Conservation (phyloP, 2,888 invertebrate genomes). For the Bhutanitis thaidina region DNA sequence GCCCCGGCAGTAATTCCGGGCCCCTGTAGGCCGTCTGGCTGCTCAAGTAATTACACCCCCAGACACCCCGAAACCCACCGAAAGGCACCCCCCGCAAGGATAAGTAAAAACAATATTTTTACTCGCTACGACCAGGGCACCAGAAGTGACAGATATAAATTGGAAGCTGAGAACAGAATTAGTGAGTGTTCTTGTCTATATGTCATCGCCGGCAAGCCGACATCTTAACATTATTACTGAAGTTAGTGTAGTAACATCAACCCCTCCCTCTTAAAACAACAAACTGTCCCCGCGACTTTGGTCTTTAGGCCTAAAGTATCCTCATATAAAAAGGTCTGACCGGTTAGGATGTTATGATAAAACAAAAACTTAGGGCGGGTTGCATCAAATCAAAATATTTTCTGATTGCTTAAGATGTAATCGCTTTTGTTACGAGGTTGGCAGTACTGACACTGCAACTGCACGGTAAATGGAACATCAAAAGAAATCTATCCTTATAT, state of each 20-base stretch:
- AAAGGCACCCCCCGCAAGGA: slow-evolving; percentile 43
- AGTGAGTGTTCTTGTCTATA: slow-evolving; percentile 34
- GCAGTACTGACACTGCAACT: no score
- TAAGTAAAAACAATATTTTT: slow-evolving; percentile 80
- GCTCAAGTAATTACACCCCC: slow-evolving; percentile 74
- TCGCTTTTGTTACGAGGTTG: no score
- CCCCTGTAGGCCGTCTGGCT: slow-evolving; percentile 65
- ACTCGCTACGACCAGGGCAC: slow-evolving; percentile 62
- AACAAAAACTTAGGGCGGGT: no score
- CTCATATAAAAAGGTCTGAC: no score
- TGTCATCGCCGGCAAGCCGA: slow-evolving; percentile 8
- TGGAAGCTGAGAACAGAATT: slow-evolving; percentile 68
- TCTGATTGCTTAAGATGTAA: no score
- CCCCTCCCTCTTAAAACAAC: neutral
- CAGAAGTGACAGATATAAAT: slow-evolving; percentile 76
- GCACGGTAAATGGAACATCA: no score
- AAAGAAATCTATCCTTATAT: no score
- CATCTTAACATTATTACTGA: neutral
- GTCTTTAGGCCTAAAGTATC: no score
- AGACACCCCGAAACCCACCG: slow-evolving; percentile 27
- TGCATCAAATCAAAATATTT: no score
- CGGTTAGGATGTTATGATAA: no score
- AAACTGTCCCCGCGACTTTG: no score
- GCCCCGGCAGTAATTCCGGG: slow-evolving; percentile 54
- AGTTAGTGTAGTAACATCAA: neutral